Evolutionary conservation across 2,797 vertebrate genomes (phyloP).

Genomic region (Hylomyscus alleni): DNA sequence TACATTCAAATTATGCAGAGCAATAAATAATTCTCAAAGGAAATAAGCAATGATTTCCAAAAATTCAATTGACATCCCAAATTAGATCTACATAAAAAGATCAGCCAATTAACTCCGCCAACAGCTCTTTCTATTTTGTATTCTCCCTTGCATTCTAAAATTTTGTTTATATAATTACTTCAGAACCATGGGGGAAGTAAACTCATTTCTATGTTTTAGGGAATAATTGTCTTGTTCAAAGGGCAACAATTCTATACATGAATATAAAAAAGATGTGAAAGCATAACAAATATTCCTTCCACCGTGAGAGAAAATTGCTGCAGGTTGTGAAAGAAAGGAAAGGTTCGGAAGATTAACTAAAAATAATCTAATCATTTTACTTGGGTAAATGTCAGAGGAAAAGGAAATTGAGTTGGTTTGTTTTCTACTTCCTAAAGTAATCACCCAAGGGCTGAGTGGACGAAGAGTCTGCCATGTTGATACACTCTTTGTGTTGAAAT

Average conservation of each 20-base stretch:
- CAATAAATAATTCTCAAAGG: conserved; percentile 85
- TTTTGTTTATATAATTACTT: conserved; percentile 84
- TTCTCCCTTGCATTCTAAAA: conserved; percentile 85
- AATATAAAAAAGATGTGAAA: conserved; percentile 61
- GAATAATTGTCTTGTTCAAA: conserved; percentile 76
- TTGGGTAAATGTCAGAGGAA: conserved; percentile 69
- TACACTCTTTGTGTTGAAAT: conserved; percentile 26
- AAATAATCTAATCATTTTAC: conserved; percentile 75
- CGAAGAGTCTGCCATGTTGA: background rate
- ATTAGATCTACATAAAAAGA: conserved; percentile 86
- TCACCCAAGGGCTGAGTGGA: background rate
- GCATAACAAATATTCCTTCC: background rate
- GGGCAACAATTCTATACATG: conserved; percentile 57
- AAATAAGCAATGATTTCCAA: conserved; percentile 84
- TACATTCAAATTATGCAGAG: conserved; percentile 76
- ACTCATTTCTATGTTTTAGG: conserved; percentile 77
- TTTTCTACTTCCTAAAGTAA: conserved; percentile 67
- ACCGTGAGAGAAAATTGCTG: conserved; percentile 35
- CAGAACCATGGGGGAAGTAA: conserved; percentile 79
- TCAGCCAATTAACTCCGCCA: conserved; percentile 87
- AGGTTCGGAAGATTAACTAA: conserved; percentile 74
- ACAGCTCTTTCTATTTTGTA: conserved; percentile 81
- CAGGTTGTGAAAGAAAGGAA: conserved; percentile 62
- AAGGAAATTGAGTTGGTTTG: conserved; percentile 55
- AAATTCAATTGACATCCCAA: conserved; percentile 85